These are phyloP conservation scores for Phengaris alcon DNA, from an alignment of 2,888 invertebrate genomes.

Conservation along the genomic window DNA sequence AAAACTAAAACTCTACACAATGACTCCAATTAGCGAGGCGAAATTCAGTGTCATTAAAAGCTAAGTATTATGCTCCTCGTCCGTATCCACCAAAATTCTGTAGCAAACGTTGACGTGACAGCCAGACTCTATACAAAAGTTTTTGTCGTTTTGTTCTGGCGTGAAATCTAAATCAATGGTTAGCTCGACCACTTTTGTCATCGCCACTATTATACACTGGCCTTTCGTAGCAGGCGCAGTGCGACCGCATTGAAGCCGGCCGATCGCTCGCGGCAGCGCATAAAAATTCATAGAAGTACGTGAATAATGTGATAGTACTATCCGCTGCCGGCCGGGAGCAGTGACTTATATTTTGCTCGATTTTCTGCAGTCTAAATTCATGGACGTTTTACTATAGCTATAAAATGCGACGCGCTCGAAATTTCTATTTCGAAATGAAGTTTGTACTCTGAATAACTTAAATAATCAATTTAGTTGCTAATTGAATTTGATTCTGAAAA, in stretches of 20 bases:
- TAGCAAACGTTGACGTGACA: conserved; percentile 17
- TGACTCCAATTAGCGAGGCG: not conserved
- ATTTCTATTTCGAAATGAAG: conserved; percentile 34
- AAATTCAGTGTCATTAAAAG: conserved; percentile 8
- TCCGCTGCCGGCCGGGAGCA: conserved; percentile 34
- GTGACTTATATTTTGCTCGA: conserved; percentile 36
- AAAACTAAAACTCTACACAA: conserved; percentile 17
- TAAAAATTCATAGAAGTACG: conserved; percentile 56
- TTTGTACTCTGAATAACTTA: conserved; percentile 30
- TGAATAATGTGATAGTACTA: conserved; percentile 46
- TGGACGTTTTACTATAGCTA: conserved; percentile 39
- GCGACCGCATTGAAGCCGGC: conserved; percentile 46
- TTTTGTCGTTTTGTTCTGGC: conserved; percentile 64
- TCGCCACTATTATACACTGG: conserved; percentile 66
- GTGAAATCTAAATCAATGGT: conserved; percentile 76
- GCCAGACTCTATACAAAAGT: conserved; percentile 54
- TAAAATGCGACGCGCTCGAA: conserved; percentile 37
- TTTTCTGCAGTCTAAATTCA: conserved; percentile 38
- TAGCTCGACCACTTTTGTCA: conserved; percentile 73
- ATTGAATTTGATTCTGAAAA: not conserved
- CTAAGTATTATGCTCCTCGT: not conserved
- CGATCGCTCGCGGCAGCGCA: conserved; percentile 50
- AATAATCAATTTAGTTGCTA: conserved; percentile 11
- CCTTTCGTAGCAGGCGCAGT: conserved; percentile 53
- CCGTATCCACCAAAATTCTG: conserved; percentile 7